These are phyloP conservation scores for Patiria pectinifera DNA, from an alignment of 53 echinoderm and acorn worm species.

Conservation along the genomic window DNA sequence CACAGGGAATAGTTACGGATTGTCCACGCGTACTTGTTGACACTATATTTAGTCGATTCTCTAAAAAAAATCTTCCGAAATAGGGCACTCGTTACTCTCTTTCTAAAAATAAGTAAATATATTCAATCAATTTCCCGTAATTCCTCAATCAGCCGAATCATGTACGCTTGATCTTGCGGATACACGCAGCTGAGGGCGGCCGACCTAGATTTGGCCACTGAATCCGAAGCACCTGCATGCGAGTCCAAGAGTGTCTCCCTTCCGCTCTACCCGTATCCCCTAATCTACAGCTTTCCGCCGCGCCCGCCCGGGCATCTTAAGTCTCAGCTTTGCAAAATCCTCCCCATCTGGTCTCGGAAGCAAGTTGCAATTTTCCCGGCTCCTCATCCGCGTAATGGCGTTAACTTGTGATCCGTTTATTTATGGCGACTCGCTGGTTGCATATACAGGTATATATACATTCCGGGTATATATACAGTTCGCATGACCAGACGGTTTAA, in stretches of 20 bases:
- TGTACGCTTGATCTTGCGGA: neutral
- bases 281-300: neutral
- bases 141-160: neutral
- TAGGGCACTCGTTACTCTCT: no score
- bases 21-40: no score
- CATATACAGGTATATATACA: neutral
- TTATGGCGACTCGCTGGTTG: neutral
- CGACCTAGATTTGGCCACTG: constrained; percentile 29
- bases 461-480: neutral
- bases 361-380: constrained; percentile 5
- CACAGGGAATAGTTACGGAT: no score
- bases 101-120: neutral
- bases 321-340: no score
- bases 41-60: no score
- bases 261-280: neutral
- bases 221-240: neutral
- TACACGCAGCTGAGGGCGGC: neutral
- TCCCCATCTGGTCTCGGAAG: no score
- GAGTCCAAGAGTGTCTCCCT: neutral
- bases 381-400: constrained; percentile 36
- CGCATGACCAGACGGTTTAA: neutral
- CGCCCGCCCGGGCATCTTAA: neutral
- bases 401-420: constrained; percentile 34
- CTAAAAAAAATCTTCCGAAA: no score
- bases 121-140: neutral